Evolutionary conservation across 2,888 invertebrate genomes (phyloP).

Genomic region (Eumerus sabulonum): DNA sequence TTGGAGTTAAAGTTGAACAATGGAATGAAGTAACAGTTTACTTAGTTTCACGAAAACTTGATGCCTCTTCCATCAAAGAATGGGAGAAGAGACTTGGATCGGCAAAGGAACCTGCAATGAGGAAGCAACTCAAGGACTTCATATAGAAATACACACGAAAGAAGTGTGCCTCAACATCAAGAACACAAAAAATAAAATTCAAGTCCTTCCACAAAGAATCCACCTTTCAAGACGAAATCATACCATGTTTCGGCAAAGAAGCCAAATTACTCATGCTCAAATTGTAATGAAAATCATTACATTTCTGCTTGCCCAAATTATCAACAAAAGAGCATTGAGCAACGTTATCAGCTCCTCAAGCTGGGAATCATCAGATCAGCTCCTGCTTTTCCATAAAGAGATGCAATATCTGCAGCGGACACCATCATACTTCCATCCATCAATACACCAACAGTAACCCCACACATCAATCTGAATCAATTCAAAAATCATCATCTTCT

Average conservation of each 20-base stretch:
- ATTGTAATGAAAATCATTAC: constrained; percentile 4
- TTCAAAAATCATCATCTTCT: too few relatives aligned
- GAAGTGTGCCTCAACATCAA: constrained; percentile 4
- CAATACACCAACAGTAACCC: too few relatives aligned
- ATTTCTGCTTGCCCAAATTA: constrained; percentile 4
- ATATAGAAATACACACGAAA: constrained; percentile 8
- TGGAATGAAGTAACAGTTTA: constrained; percentile 27
- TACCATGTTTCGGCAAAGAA: not conserved
- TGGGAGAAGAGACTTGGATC: constrained; percentile 27
- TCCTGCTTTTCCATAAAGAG: too few relatives aligned
- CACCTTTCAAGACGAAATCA: not conserved
- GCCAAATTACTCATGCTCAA: not conserved
- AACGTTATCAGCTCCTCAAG: constrained; percentile 18
- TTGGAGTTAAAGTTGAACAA: constrained; percentile 23
- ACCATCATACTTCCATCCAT: too few relatives aligned
- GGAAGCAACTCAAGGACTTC: constrained; percentile 10
- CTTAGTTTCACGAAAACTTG: constrained; percentile 29
- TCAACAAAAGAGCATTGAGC: constrained; percentile 6
- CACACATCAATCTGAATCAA: too few relatives aligned
- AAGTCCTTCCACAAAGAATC: not conserved
- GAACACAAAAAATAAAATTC: not conserved
- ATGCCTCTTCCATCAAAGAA: constrained; percentile 37
- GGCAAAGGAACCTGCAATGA: not conserved
- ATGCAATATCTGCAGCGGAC: too few relatives aligned
- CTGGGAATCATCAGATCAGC: not conserved